A percentile compares a stretch with the other conserved stretches of the same genome.
Evolutionary conservation across 92 coral and sea anemone species (phyloP).

Genomic region (Zoanthus sansibaricus): DNA sequence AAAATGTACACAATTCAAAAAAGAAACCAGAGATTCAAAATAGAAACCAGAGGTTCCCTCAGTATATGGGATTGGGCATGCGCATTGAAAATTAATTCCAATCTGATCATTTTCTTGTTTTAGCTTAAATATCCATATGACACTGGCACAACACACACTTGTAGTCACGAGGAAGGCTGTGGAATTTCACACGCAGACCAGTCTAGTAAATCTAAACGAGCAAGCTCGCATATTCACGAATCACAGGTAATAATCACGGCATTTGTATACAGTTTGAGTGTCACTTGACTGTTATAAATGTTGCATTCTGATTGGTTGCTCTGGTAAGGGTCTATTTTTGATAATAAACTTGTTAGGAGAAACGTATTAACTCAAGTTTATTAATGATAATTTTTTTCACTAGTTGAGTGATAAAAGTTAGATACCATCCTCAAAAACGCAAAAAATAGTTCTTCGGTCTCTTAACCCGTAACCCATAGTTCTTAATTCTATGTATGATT

Average conservation of each 20-base stretch:
- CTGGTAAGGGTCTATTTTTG: not conserved
- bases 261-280: no score
- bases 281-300: not conserved
- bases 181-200: slow-evolving; percentile 32
- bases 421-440: no score
- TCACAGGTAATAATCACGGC: slow-evolving; percentile 11
- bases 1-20: no score
- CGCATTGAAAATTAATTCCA: not conserved
- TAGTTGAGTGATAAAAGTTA: no score
- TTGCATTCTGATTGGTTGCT: not conserved
- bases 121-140: slow-evolving; percentile 44
- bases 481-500: no score
- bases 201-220: slow-evolving; percentile 19
- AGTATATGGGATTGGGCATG: not conserved
- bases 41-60: no score
- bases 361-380: no score
- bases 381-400: no score
- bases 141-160: slow-evolving; percentile 20
- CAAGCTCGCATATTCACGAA: slow-evolving; percentile 32
- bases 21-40: no score
- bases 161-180: slow-evolving; percentile 44
- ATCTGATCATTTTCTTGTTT: not conserved
- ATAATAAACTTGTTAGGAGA: no score
- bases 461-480: no score
- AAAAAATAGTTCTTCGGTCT: no score